phyloP scores from a whole-genome alignment of 2,888 invertebrate species.

The Cerceris ruficornis region DNA sequence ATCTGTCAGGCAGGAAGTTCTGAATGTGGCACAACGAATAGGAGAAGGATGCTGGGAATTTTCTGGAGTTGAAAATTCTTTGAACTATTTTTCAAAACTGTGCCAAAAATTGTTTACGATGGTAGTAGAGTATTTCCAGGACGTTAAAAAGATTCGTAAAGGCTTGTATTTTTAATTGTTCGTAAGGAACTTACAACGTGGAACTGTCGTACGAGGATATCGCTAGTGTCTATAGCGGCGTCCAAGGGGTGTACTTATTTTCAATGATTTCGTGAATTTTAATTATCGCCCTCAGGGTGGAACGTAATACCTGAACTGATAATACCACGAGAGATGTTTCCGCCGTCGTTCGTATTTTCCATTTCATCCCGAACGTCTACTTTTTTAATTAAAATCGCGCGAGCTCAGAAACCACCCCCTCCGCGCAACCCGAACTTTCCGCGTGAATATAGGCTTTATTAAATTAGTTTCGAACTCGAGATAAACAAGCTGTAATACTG shows the following conservation, averaged over 20 bases:
- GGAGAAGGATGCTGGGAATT: too few relatives aligned
- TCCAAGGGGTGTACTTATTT: not conserved
- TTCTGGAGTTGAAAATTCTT: too few relatives aligned
- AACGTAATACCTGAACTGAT: not conserved
- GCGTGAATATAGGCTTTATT: slow-evolving; percentile 55
- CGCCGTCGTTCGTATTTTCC: not conserved
- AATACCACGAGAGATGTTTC: slow-evolving; percentile 4
- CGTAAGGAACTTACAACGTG: not conserved
- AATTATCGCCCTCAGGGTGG: not conserved
- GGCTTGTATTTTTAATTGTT: too few relatives aligned
- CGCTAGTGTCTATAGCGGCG: not conserved
- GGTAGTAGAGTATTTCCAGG: too few relatives aligned
- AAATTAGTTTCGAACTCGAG: slow-evolving; percentile 48
- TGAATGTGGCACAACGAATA: too few relatives aligned
- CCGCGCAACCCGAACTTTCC: slow-evolving; percentile 15
- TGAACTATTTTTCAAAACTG: too few relatives aligned
- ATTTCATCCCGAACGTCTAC: slow-evolving; percentile 44
- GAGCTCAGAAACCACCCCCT: slow-evolving; percentile 6
- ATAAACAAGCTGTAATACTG: slow-evolving; percentile 41
- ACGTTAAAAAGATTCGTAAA: too few relatives aligned
- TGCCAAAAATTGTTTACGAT: too few relatives aligned
- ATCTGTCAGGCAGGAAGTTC: too few relatives aligned
- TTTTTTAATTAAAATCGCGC: slow-evolving; percentile 72
- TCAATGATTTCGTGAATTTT: not conserved
- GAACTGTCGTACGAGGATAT: not conserved